Percentiles rank a stretch among this genome's conserved stretches.
phyloP scores from a whole-genome alignment of 2,797 vertebrate species.

The Paguma larvata region DNA sequence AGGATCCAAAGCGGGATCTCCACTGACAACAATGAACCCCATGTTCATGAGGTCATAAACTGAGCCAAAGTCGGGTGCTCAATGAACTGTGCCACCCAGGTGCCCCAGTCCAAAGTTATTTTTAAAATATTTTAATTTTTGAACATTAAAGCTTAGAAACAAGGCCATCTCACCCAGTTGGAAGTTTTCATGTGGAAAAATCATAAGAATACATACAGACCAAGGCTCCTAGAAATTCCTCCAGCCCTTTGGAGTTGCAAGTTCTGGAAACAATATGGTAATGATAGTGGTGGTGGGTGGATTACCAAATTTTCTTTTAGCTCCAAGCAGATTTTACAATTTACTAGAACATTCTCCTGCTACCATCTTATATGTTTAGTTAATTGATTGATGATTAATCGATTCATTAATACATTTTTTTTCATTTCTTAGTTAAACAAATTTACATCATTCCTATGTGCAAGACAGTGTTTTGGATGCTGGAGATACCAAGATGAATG shows the following conservation, averaged over 20 bases:
- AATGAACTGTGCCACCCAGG: too few relatives aligned
- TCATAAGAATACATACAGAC: not conserved
- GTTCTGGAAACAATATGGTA: not conserved
- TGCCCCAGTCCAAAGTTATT: not conserved
- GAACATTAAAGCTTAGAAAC: not conserved
- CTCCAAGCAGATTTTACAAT: not conserved
- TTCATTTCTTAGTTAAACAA: not conserved
- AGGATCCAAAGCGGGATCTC: too few relatives aligned
- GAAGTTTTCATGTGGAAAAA: not conserved
- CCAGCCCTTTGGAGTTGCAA: not conserved
- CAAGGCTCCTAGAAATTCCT: not conserved
- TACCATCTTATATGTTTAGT: not conserved
- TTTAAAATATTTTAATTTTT: conserved; percentile 53
- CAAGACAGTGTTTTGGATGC: not conserved
- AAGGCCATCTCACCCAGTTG: not conserved
- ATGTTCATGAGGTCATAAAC: too few relatives aligned
- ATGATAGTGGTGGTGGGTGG: not conserved
- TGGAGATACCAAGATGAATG: not conserved
- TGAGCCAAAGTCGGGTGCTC: too few relatives aligned
- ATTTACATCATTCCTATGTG: not conserved
- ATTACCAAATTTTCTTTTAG: not conserved
- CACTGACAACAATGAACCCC: too few relatives aligned
- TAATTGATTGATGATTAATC: not conserved
- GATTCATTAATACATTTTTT: not conserved
- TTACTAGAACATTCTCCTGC: not conserved